A percentile compares a stretch with the other conserved stretches of the same genome.
These are phyloP conservation scores for Drosophila sproati DNA, from an alignment of 1,140 invertebrate species.

Conservation along the genomic window DNA sequence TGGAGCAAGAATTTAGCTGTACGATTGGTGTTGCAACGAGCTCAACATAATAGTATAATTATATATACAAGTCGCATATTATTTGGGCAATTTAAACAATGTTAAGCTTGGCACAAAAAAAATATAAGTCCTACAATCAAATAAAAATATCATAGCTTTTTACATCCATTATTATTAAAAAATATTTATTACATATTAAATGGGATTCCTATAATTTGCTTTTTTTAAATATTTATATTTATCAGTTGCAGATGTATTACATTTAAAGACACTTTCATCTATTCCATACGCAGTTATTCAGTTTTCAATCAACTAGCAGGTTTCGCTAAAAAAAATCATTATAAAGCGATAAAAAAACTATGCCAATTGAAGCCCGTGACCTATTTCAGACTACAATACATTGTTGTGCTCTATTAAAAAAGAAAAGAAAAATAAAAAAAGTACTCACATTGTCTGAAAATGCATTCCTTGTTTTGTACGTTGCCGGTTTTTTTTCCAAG, in stretches of 20 bases:
- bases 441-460: conserved; percentile 27
- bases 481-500: conserved; percentile 37
- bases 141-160: too few species aligned
- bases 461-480: conserved; percentile 29
- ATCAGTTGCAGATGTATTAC: background rate
- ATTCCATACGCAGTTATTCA: conserved; percentile 1
- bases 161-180: too few species aligned
- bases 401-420: conserved; percentile 12
- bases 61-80: too few species aligned
- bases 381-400: conserved; percentile 39
- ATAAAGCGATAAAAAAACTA: conserved; percentile 3
- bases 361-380: conserved; percentile 33
- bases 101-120: too few species aligned
- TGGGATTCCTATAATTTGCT: too few species aligned
- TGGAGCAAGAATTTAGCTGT: background rate
- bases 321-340: conserved; percentile 7
- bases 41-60: too few species aligned
- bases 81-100: too few species aligned
- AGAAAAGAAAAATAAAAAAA: conserved; percentile 1
- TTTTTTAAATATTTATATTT: too few species aligned
- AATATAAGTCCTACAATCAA: too few species aligned
- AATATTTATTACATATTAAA: too few species aligned
- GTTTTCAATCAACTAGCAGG: conserved; percentile 19
- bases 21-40: background rate
- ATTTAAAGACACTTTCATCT: background rate